Conservation (phyloP, 2,888 invertebrate species). For the Meandrusa payeni region DNA sequence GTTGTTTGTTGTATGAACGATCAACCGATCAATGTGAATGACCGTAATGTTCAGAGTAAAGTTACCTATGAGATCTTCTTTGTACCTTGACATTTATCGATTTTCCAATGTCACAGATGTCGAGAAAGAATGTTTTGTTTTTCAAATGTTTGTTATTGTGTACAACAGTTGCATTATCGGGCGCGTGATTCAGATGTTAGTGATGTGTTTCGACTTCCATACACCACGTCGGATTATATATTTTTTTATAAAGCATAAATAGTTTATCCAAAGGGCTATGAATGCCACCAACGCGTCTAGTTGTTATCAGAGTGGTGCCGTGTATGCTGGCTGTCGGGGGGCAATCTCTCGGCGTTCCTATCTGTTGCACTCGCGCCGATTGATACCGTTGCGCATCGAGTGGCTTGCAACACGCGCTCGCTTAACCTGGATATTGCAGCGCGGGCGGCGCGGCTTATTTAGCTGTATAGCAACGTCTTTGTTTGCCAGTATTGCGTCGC, state of each 20-base stretch:
- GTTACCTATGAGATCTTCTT: neutral
- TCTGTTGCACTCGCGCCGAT: constrained; percentile 52
- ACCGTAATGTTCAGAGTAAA: neutral
- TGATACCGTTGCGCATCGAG: constrained; percentile 48
- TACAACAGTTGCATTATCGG: constrained; percentile 51
- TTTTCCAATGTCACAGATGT: neutral
- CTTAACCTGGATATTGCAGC: constrained; percentile 51
- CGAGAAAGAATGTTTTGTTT: constrained; percentile 20
- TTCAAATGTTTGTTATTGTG: constrained; percentile 39
- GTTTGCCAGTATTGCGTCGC: too few relatives aligned
- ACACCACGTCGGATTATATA: too few relatives aligned
- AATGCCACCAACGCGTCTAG: too few relatives aligned
- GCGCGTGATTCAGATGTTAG: constrained; percentile 51
- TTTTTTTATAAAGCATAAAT: too few relatives aligned
- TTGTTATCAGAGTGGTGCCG: too few relatives aligned
- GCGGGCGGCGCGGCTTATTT: constrained; percentile 40
- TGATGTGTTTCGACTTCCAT: neutral
- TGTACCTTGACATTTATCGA: neutral
- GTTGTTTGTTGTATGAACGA: constrained; percentile 1
- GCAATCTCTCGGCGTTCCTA: constrained; percentile 39
- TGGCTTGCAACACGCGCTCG: constrained; percentile 50
- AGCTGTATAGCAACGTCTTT: constrained; percentile 21
- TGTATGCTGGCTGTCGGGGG: constrained; percentile 5
- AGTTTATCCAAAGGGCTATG: too few relatives aligned
- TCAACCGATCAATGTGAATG: neutral